phyloP scores from a whole-genome alignment of 2,113 vertebrate species.

The Hypocryptadius cinnamomeus region DNA sequence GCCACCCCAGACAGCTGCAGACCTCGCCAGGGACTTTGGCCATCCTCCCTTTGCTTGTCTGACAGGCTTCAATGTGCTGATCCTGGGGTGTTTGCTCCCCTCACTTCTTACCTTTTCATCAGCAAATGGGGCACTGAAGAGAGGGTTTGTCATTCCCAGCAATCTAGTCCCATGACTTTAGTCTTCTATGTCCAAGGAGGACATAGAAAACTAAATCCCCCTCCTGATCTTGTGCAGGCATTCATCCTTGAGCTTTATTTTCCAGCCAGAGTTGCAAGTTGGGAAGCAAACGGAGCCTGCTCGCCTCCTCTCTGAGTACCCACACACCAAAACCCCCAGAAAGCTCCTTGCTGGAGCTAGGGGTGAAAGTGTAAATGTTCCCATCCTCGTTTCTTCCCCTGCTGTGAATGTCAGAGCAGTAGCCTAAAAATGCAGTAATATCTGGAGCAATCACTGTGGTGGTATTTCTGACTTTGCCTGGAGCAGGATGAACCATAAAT shows the following conservation, averaged over 20 bases:
- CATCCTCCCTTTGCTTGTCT: background rate
- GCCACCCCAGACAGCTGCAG: background rate
- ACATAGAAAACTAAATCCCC: background rate
- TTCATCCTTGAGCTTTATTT: background rate
- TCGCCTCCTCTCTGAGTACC: background rate
- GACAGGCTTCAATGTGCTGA: background rate
- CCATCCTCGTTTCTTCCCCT: background rate
- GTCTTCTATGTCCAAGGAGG: background rate
- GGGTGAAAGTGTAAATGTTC: background rate
- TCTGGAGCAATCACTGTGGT: rapidly evolving
- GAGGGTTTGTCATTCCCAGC: background rate
- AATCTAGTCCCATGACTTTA: background rate
- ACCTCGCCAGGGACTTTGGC: rapidly evolving
- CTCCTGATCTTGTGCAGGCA: background rate
- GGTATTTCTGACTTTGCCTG: conserved; percentile 2
- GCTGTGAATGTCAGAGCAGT: background rate
- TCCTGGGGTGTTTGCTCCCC: background rate
- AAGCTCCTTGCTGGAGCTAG: background rate
- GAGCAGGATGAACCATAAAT: background rate
- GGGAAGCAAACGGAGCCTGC: background rate
- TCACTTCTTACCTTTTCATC: background rate
- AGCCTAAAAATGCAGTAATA: background rate
- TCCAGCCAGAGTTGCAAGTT: background rate
- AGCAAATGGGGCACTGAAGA: background rate
- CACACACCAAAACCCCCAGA: background rate